phyloP scores from a whole-genome alignment of 2,113 vertebrate species.

The Xiphophorus couchianus region DNA sequence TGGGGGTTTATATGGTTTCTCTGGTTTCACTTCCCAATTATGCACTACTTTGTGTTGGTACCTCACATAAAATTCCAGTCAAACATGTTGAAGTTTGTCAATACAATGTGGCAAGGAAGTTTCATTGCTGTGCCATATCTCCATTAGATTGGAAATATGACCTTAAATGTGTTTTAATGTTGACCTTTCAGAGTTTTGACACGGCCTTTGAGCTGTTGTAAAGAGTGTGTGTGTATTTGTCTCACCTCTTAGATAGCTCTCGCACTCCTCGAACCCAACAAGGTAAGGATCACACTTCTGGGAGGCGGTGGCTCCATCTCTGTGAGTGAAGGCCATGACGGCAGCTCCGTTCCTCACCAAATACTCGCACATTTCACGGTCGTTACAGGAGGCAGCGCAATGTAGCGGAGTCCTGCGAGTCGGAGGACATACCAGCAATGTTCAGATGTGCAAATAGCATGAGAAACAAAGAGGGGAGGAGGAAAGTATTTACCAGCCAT shows the following conservation, averaged over 20 bases:
- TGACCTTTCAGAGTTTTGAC: background rate
- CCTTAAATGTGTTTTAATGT: background rate
- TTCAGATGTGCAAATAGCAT: background rate
- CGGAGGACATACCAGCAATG: background rate
- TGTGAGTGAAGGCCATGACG: constrained; percentile 86
- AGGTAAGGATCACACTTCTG: constrained; percentile 92
- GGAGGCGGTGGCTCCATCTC: constrained; percentile 84
- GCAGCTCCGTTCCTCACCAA: constrained; percentile 88
- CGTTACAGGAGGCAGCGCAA: constrained; percentile 91
- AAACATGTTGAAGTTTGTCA: too few relatives aligned
- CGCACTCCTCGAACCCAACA: constrained; percentile 83
- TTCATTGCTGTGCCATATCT: too few relatives aligned
- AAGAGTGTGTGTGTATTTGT: background rate
- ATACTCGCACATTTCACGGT: constrained; percentile 84
- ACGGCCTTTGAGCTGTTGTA: background rate
- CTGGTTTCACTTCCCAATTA: too few relatives aligned
- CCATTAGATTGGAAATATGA: too few relatives aligned
- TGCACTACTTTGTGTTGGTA: too few relatives aligned
- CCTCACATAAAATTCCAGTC: too few relatives aligned
- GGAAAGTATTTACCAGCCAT: constrained; percentile 84
- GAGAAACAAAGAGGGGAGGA: background rate
- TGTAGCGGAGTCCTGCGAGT: constrained; percentile 87
- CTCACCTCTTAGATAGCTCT: constrained; percentile 86
- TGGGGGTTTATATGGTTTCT: too few relatives aligned
- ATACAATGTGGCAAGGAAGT: too few relatives aligned